Base-by-base conservation (phyloP, 2,888 invertebrate genomes). In the Lymantria dispar region DNA sequence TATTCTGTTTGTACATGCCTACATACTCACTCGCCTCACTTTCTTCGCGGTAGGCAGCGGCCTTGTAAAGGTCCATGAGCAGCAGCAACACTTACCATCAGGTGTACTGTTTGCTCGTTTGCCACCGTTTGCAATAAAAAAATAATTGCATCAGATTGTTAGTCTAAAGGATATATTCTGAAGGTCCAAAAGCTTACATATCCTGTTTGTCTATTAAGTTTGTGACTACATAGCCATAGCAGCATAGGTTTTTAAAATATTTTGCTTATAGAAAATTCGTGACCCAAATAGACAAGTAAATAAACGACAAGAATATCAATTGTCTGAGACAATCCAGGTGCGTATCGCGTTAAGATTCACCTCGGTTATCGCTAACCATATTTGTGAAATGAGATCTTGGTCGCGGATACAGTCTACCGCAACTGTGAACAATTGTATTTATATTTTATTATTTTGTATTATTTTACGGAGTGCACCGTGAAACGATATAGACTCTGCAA, bases 271-370 rank as follows among this genome's bases (percentile, higher is more conserved):
- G 33, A 33, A 33, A 1, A 33, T 33, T 33, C 33, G 33, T 33
- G 33, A 33, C 33, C 8, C 33, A 10, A 33, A 33, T 66, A 58
- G 52, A 50, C 45, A 58, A 65, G 62, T 64, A 47, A 56, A 51
- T 56, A 54, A 43, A 62, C 59, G 45, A 8, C 38, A 47, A 58
- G 62, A 60, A 66, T 66, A 64, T 58, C 48, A 62, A 33, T 64
- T 57, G 12, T 29, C 36, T 46, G 45, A 42, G 43, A 43, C 45
- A 48, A 54, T 60, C 70, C 76, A 78, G 77, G 76, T 78, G 76
- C 60, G 59, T 70, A 66, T 51, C 60, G 60, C 45, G 58, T 80
- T 79, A 67, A 55, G 65, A 78, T 78, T 76, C 79, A 64, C 50
- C 51, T 47, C 63, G 57, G 56, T 45, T 36, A 43, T 52, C 42